phyloP scores from a whole-genome alignment of 2,888 invertebrate genomes.

The Ophion costatus region DNA sequence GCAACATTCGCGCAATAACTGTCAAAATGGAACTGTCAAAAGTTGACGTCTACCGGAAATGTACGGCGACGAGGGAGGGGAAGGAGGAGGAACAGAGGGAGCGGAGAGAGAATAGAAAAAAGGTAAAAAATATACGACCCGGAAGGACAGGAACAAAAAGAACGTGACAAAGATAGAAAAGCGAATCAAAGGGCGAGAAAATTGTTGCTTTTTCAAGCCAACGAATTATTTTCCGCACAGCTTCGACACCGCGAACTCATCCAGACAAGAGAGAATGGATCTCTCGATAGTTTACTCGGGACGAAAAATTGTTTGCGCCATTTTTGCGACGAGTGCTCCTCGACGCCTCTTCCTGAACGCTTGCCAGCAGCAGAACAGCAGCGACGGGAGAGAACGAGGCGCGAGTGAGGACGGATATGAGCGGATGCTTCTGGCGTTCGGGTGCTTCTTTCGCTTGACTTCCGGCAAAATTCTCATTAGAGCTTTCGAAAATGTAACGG shows the following conservation, averaged over 20 bases:
- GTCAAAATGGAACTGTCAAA: no score
- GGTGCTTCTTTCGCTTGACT: slow-evolving; percentile 50
- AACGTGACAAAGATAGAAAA: no score
- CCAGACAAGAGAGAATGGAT: slow-evolving; percentile 4
- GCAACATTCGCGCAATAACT: no score
- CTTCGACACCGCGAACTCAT: not conserved
- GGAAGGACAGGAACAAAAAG: no score
- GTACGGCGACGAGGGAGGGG: no score
- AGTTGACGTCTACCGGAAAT: no score
- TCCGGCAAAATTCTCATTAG: slow-evolving; percentile 64
- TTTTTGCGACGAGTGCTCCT: slow-evolving; percentile 29
- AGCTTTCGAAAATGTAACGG: slow-evolving; percentile 46
- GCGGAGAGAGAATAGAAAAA: no score
- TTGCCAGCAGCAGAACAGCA: not conserved
- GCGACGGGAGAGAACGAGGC: no score
- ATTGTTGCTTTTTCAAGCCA: not conserved
- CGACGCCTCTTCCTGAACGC: slow-evolving; percentile 35
- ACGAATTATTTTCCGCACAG: not conserved
- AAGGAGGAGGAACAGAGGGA: no score
- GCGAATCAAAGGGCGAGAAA: no score
- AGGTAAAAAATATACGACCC: no score
- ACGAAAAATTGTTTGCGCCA: slow-evolving; percentile 54
- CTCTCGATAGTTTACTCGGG: slow-evolving; percentile 31
- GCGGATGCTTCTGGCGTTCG: slow-evolving; percentile 46
- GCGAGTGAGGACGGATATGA: slow-evolving; percentile 35